phyloP scores from a whole-genome alignment of 1,140 invertebrate species.

The Hyposmocoma kahamanoa region DNA sequence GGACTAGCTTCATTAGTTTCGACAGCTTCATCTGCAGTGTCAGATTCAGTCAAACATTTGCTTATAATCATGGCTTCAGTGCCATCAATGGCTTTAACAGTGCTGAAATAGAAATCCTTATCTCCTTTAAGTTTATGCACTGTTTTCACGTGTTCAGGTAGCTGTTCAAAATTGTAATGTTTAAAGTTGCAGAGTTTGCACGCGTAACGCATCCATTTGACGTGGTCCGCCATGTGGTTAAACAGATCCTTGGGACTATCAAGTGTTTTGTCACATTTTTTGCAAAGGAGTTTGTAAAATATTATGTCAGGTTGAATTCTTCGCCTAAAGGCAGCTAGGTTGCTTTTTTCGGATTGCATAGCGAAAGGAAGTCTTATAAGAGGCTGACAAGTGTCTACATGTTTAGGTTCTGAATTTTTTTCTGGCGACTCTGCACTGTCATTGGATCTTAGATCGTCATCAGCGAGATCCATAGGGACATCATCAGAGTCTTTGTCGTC shows the following conservation, averaged over 20 bases:
- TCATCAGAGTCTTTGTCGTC: conserved; percentile 11
- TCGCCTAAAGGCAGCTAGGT: conserved; percentile 44
- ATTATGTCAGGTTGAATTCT: conserved; percentile 42
- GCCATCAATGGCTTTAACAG: conserved; percentile 58
- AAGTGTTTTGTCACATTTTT: conserved; percentile 60
- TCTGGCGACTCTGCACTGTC: conserved; percentile 15
- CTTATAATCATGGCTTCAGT: conserved; percentile 28
- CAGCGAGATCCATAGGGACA: conserved; percentile 16
- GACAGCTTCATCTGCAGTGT: conserved; percentile 28
- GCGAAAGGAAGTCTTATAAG: conserved; percentile 36
- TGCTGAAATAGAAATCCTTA: conserved; percentile 57
- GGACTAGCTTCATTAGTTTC: conserved; percentile 35
- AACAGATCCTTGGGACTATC: conserved; percentile 59
- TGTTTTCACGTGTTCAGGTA: conserved; percentile 73
- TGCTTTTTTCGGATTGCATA: conserved; percentile 50
- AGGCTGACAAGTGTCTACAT: conserved; percentile 3
- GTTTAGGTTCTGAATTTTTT: conserved; percentile 11
- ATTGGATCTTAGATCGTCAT: conserved; percentile 17
- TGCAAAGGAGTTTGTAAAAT: conserved; percentile 41
- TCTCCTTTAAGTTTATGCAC: conserved; percentile 69
- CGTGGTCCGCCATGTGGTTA: conserved; percentile 73
- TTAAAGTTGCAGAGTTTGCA: conserved; percentile 76
- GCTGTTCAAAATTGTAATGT: conserved; percentile 70
- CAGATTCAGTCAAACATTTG: conserved; percentile 28
- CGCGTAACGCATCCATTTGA: conserved; percentile 74